Evolutionary conservation across 2,888 invertebrate genomes (phyloP).

Genomic region (Dryobota labecula): DNA sequence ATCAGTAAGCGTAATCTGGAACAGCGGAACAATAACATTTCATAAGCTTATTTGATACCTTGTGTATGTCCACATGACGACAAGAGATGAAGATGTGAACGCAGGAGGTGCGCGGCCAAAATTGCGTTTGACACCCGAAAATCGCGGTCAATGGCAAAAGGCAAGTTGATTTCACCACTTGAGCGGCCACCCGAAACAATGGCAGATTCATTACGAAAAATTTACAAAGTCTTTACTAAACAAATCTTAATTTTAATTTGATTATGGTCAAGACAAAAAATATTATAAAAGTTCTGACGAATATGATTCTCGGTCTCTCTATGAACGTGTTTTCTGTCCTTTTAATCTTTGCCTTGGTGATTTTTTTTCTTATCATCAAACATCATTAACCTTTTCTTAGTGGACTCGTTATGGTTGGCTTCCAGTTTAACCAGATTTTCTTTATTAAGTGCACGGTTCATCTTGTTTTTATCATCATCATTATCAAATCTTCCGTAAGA

Average conservation of each 20-base stretch:
- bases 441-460: neutral
- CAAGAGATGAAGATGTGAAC: constrained; percentile 39
- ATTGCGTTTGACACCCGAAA: constrained; percentile 68
- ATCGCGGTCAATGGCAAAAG: constrained; percentile 78
- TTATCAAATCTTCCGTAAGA: neutral
- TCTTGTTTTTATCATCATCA: constrained; percentile 5
- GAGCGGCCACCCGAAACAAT: constrained; percentile 80
- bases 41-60: constrained; percentile 5
- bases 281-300: neutral
- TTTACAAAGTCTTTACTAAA: constrained; percentile 66
- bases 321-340: neutral
- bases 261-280: constrained; percentile 5
- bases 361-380: constrained; percentile 21
- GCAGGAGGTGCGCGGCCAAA: constrained; percentile 43
- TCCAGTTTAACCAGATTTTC: constrained; percentile 3
- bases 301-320: neutral
- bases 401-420: constrained; percentile 1
- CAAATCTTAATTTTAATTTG: constrained; percentile 45
- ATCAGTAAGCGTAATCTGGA: constrained; percentile 34
- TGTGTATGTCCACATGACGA: constrained; percentile 1
- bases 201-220: constrained; percentile 74
- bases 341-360: constrained; percentile 3
- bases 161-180: constrained; percentile 78
- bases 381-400: constrained; percentile 14
- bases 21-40: constrained; percentile 32